Conservation (phyloP, 2,113 vertebrate species). For the Malurus elegans region DNA sequence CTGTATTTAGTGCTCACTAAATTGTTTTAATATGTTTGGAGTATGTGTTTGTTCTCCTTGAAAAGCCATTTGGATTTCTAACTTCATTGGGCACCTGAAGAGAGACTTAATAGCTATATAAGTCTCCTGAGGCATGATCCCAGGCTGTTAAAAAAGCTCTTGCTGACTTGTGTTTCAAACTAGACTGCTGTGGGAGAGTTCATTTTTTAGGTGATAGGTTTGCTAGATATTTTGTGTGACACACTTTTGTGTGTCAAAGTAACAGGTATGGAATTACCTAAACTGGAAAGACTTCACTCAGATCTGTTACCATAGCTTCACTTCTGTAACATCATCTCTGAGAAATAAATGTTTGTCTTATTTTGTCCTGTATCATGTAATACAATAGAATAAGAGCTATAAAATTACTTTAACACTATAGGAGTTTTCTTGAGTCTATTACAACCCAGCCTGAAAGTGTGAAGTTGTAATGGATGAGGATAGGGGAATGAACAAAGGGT, state of each 20-base stretch:
- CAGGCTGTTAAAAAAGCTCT: background rate
- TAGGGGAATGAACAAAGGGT: background rate
- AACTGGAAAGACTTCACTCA: background rate
- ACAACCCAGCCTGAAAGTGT: background rate
- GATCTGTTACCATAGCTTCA: background rate
- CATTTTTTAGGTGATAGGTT: background rate
- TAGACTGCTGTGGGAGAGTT: background rate
- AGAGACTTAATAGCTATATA: background rate
- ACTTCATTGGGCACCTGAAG: slow-evolving; percentile 24
- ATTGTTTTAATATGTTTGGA: slow-evolving; percentile 52
- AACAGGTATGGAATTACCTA: background rate
- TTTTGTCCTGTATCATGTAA: background rate
- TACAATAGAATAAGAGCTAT: background rate
- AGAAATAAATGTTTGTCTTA: background rate
- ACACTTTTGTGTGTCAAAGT: background rate
- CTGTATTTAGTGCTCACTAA: slow-evolving; percentile 17
- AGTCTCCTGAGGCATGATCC: background rate
- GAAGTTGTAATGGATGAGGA: background rate
- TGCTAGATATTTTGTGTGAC: background rate
- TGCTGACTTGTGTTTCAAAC: background rate
- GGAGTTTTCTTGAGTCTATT: background rate
- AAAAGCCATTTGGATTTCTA: slow-evolving; percentile 31
- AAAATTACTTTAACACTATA: background rate
- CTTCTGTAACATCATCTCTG: background rate
- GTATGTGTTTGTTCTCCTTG: slow-evolving; percentile 39